A percentile compares a stretch with the other conserved stretches of the same genome.
These are phyloP conservation scores for Eutolmus rufibarbis DNA, from an alignment of 2,888 invertebrate species.

Conservation along the genomic window DNA sequence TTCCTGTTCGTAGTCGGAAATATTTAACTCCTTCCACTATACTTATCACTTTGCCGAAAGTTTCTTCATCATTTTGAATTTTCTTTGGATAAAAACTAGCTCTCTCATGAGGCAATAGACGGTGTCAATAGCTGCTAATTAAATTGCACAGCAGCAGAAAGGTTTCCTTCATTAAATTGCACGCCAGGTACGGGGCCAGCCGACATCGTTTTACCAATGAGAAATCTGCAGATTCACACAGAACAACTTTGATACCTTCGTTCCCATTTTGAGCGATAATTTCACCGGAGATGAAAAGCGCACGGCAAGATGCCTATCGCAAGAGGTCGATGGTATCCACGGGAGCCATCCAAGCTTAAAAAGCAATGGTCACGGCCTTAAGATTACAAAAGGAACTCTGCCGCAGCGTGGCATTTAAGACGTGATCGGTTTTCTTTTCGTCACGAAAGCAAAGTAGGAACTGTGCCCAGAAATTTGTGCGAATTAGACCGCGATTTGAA, in stretches of 20 bases:
- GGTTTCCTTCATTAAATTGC: not conserved
- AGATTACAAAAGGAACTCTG: not conserved
- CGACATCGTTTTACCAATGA: not conserved
- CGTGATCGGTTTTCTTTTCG: not conserved
- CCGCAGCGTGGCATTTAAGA: slow-evolving; percentile 15
- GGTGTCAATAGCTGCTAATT: not conserved
- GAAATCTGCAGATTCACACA: not conserved
- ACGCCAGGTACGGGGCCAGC: not conserved
- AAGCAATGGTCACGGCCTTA: slow-evolving; percentile 10
- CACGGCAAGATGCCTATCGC: not conserved
- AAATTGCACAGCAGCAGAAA: not conserved
- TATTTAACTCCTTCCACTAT: not conserved
- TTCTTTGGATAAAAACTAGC: not conserved
- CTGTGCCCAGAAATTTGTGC: not conserved
- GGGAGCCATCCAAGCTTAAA: not conserved
- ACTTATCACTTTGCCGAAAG: not conserved
- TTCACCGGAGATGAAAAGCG: not conserved
- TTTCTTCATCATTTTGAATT: not conserved
- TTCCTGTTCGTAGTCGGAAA: not conserved
- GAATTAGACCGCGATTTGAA: not conserved
- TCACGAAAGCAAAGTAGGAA: not conserved
- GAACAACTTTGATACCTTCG: not conserved
- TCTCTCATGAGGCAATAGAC: not conserved
- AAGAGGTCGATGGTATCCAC: not conserved
- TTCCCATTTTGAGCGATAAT: not conserved